These are phyloP conservation scores for Aeoliscus strigatus DNA, from an alignment of 2,797 vertebrate species.

Conservation along the genomic window DNA sequence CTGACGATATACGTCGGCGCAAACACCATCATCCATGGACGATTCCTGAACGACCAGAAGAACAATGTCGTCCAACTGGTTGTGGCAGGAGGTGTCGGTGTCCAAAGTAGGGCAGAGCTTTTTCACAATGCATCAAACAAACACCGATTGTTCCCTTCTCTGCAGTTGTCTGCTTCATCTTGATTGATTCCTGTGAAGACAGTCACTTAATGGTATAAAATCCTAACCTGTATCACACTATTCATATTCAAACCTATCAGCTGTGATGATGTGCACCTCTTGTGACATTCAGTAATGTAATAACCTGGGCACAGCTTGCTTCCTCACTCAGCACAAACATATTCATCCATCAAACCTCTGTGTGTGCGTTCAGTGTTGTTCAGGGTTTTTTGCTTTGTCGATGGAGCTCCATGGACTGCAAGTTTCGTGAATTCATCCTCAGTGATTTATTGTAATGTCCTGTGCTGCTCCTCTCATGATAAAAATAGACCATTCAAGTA, in stretches of 20 bases:
- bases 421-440: conserved; percentile 17
- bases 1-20: conserved; percentile 6
- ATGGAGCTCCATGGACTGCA: conserved; percentile 11
- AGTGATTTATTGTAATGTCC: conserved; percentile 20
- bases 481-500: conserved; percentile 26
- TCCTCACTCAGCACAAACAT: conserved; percentile 39
- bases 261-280: conserved; percentile 7
- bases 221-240: conserved; percentile 6
- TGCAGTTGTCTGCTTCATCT: conserved; percentile 1
- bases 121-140: conserved; percentile 5
- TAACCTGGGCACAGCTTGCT: conserved; percentile 26
- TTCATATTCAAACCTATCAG: conserved; percentile 5
- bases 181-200: background rate
- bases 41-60: conserved; percentile 52
- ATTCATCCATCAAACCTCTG: conserved; percentile 39
- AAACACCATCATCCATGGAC: conserved; percentile 11
- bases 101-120: conserved; percentile 39
- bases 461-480: conserved; percentile 5
- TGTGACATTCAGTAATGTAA: conserved; percentile 20
- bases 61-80: conserved; percentile 55
- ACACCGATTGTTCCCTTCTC: conserved; percentile 13
- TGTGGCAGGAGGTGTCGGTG: conserved; percentile 48
- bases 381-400: conserved; percentile 9
- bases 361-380: conserved; percentile 8
- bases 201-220: conserved; percentile 15